phyloP scores from a whole-genome alignment of 2,888 invertebrate species.

The Drosophila mulleri region DNA sequence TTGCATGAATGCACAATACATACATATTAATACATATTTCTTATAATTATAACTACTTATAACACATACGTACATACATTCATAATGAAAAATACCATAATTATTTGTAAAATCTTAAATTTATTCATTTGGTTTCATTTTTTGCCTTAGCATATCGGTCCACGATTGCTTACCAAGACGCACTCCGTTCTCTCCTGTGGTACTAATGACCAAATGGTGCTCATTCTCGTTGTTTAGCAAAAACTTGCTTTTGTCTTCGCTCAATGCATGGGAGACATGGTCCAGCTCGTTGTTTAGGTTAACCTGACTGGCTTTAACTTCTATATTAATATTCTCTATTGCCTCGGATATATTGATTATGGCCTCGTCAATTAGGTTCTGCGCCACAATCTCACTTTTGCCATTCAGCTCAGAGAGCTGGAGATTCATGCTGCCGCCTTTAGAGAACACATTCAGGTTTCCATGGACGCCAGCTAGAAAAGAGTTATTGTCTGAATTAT shows the following conservation, averaged over 20 bases:
- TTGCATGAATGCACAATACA: slow-evolving; percentile 52
- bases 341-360: slow-evolving; percentile 83
- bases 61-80: slow-evolving; percentile 4
- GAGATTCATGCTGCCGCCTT: slow-evolving; percentile 80
- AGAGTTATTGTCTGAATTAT: neutral
- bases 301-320: slow-evolving; percentile 72
- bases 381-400: slow-evolving; percentile 74
- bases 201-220: slow-evolving; percentile 63
- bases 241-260: slow-evolving; percentile 70
- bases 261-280: slow-evolving; percentile 75
- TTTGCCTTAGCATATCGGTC: slow-evolving; percentile 77
- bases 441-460: slow-evolving; percentile 77
- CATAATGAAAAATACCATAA: slow-evolving; percentile 17
- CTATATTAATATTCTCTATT: slow-evolving; percentile 80
- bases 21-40: slow-evolving; percentile 26
- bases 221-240: slow-evolving; percentile 63
- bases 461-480: slow-evolving; percentile 83
- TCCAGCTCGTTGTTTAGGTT: slow-evolving; percentile 70
- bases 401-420: slow-evolving; percentile 83
- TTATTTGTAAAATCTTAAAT: slow-evolving; percentile 19
- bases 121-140: slow-evolving; percentile 29
- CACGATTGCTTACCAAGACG: slow-evolving; percentile 84
- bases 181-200: slow-evolving; percentile 72
- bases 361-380: slow-evolving; percentile 68
- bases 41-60: slow-evolving; percentile 30